Base-by-base conservation (phyloP, 2,797 vertebrate genomes). In the Hoplostethus atlanticus region DNA sequence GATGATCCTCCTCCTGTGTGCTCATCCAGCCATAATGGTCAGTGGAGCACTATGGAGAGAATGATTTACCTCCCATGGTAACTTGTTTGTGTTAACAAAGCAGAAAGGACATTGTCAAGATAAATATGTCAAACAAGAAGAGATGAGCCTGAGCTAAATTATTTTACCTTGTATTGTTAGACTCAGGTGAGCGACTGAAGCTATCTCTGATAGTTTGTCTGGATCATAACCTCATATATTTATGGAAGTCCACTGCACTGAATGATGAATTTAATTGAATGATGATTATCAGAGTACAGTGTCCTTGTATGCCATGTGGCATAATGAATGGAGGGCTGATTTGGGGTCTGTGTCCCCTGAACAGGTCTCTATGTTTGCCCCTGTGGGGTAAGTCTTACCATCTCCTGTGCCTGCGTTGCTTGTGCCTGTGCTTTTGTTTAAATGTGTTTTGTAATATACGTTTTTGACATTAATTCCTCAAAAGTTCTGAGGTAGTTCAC, bases 341-440 rank as follows among this genome's bases (percentile, higher is more conserved):
- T 87, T 84, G 84, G 62, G 81, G 68, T 80, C 71, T 79, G n/a
- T 69, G 31, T 71, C 78, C 71, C 76, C 58, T 71, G 53, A 83
- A 80, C 48, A 28, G 28, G 28, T 28, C 28, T 28, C 28, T 28
- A 28, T 68, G 78, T 91, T 84, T 76, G 82, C 92, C 93, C 93
- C 91, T 73, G 68, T 93, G 92, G 91, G 93, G 90, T 76, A 69
- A 73, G 69, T 79, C 68, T 71, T 34, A 84, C 73, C 72, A 69
- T 58, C 61, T 74, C 76, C 83, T 79, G 89, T 93, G 92, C 90
- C 91, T 94, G 75, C 83, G 74, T 82, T 75, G 80, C 83, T 76
- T 59, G 88, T 92, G 89, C 81, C 89, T 88, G 74, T 83, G 77
- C 72, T 72, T 87, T 83, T 88, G 72, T 78, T 84, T 73, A 89